phyloP scores from a whole-genome alignment of 2,113 vertebrate species.

The Ciconia stormi region DNA sequence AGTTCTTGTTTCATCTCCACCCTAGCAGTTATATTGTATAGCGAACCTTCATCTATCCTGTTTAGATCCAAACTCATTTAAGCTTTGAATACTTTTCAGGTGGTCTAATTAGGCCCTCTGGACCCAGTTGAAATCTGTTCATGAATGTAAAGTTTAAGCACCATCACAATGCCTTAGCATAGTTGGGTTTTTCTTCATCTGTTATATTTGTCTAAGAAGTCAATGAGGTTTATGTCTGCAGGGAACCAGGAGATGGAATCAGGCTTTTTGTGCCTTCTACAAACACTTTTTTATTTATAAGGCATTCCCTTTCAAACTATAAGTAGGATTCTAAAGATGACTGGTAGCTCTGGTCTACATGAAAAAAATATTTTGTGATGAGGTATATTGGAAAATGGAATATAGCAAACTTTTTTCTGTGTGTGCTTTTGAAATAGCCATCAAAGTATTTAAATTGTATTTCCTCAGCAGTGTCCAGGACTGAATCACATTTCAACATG shows the following conservation, averaged over 20 bases:
- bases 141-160: background rate
- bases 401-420: background rate
- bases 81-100: background rate
- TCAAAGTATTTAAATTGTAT: background rate
- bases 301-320: background rate
- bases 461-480: background rate
- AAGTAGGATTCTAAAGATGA: background rate
- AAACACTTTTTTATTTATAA: background rate
- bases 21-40: background rate
- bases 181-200: background rate
- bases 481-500: background rate
- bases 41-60: background rate
- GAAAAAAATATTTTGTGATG: background rate
- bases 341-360: background rate
- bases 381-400: background rate
- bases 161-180: background rate
- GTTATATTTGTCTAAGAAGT: background rate
- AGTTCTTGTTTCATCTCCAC: background rate
- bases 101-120: conserved; percentile 16
- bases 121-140: conserved; percentile 7
- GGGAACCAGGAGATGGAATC: background rate
- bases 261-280: background rate
- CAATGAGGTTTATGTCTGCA: background rate
- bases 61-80: background rate
- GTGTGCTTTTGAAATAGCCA: background rate